These are phyloP conservation scores for Cynopterus sphinx DNA, from an alignment of 2,797 vertebrate genomes.

Conservation along the genomic window DNA sequence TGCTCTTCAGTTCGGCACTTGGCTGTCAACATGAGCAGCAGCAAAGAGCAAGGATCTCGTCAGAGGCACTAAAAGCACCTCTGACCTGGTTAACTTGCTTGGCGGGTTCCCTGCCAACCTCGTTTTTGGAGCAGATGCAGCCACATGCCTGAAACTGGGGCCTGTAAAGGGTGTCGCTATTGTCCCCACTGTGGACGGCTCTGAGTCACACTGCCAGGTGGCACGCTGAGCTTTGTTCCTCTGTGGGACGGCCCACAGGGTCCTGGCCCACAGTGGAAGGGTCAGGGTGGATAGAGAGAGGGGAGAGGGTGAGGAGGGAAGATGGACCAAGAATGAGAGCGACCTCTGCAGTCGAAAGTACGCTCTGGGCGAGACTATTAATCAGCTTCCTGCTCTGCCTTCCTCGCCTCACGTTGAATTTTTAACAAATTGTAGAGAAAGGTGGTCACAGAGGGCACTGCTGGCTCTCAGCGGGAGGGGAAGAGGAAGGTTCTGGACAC, in stretches of 20 bases:
- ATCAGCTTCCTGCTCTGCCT: not conserved
- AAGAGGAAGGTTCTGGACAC: not conserved
- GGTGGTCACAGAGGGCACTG: not conserved
- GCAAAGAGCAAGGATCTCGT: not conserved
- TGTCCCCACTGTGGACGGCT: not conserved
- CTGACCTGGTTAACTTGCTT: not conserved
- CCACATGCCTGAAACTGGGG: not conserved
- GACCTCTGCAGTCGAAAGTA: not conserved
- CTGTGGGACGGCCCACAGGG: not conserved
- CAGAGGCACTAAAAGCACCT: not conserved
- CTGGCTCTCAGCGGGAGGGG: not conserved
- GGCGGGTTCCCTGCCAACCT: not conserved
- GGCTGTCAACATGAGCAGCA: not conserved
- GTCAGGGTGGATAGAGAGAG: not conserved
- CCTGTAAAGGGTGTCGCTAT: not conserved
- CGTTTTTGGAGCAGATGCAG: not conserved
- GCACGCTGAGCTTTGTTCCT: not conserved
- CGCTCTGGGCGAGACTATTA: not conserved
- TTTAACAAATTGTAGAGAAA: not conserved
- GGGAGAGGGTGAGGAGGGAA: not conserved
- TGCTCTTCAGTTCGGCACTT: not conserved
- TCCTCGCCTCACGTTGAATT: not conserved
- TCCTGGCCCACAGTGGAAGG: not conserved
- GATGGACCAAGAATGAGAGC: not conserved
- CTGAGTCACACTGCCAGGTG: not conserved